phyloP scores from a whole-genome alignment of 2,113 vertebrate species.

The Nipponia nippon region DNA sequence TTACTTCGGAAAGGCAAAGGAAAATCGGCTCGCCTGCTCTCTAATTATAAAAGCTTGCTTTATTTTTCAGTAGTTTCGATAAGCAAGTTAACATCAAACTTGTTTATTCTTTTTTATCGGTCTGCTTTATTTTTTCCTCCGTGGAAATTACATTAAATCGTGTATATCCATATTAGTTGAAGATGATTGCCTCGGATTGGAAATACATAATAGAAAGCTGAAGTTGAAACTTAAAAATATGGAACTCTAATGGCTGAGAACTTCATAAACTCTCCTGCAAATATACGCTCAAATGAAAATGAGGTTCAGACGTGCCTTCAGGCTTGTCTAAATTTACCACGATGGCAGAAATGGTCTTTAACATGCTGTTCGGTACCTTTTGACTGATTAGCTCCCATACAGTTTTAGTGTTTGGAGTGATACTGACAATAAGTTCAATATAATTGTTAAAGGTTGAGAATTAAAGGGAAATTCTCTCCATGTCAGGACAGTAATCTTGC shows the following conservation, averaged over 20 bases:
- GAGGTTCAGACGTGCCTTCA: not conserved
- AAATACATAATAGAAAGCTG: not conserved
- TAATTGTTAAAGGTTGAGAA: too few species aligned
- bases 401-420: not conserved
- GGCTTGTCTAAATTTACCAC: not conserved
- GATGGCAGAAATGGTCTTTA: not conserved
- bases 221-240: not conserved
- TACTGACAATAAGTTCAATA: not conserved
- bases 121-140: not conserved
- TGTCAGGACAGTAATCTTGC: not conserved
- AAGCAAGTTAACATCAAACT: not conserved
- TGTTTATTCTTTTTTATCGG: not conserved
- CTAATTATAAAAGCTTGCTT: not conserved
- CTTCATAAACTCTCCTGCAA: not conserved
- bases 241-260: not conserved
- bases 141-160: not conserved
- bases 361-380: not conserved
- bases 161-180: not conserved
- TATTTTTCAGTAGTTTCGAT: not conserved
- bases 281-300: not conserved
- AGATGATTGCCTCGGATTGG: not conserved
- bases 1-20: not conserved
- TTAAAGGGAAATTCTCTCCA: not conserved
- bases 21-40: not conserved
- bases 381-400: accelerated